Percentiles rank a stretch among this genome's conserved stretches.
phyloP scores from a whole-genome alignment of 2,797 vertebrate species.

The Propithecus perrieri region DNA sequence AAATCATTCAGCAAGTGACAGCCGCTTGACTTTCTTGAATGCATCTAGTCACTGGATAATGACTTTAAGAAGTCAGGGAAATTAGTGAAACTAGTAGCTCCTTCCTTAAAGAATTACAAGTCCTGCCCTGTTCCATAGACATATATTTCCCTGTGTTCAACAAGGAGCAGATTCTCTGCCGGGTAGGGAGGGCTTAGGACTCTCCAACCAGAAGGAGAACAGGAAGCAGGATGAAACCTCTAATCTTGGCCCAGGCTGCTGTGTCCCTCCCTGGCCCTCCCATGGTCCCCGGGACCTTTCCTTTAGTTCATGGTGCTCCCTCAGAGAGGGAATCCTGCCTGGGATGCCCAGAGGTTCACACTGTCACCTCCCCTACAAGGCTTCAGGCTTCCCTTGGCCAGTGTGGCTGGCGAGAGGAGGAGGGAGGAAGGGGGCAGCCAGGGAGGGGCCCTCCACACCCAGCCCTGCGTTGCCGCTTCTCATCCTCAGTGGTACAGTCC shows the following conservation, averaged over 20 bases:
- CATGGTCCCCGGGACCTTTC: neutral
- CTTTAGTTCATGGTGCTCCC: neutral
- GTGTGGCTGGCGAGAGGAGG: neutral
- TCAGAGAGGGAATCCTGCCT: neutral
- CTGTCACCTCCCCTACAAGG: neutral
- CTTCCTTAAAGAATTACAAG: neutral
- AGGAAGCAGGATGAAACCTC: neutral
- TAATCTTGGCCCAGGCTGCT: neutral
- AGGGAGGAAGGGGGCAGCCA: neutral
- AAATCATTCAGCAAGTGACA: conserved; percentile 32
- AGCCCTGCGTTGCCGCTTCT: neutral
- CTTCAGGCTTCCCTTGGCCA: neutral
- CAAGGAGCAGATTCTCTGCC: neutral
- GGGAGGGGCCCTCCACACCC: neutral
- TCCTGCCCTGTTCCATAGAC: neutral
- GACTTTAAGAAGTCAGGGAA: neutral
- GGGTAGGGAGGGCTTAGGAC: neutral
- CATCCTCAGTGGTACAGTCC: accelerated
- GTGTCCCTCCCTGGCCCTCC: neutral
- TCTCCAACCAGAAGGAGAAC: neutral
- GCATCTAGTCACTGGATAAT: neutral
- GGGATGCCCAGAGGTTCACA: neutral
- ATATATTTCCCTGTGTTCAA: neutral
- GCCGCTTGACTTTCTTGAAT: conserved; percentile 12
- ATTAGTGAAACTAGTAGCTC: neutral